These are phyloP conservation scores for Globodera rostochiensis DNA, from an alignment of 1,140 invertebrate genomes.

Conservation along the genomic window DNA sequence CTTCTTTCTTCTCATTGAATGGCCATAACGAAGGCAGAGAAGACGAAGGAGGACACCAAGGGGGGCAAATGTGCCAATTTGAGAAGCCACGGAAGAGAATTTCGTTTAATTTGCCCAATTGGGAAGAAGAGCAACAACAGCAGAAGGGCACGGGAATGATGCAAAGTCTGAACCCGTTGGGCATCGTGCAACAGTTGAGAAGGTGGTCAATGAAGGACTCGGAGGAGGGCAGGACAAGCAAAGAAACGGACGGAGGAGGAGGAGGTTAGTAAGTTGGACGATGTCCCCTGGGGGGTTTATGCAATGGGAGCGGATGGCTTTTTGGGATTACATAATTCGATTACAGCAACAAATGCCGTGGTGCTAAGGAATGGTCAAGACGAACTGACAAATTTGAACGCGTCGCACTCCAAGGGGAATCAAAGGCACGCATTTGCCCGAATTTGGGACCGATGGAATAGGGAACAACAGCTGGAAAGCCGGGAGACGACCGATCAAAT, in stretches of 20 bases:
- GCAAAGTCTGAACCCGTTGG: not conserved
- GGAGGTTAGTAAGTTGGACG: not conserved
- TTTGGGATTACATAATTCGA: not conserved
- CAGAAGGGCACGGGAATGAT: not conserved
- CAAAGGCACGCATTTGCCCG: not conserved
- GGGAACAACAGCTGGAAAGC: not conserved
- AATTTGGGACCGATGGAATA: not conserved
- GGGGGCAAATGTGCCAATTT: not conserved
- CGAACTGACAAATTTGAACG: not conserved
- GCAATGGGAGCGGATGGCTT: not conserved
- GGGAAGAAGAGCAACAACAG: conserved; percentile 7
- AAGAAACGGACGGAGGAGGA: not conserved
- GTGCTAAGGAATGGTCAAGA: not conserved
- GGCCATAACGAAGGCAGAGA: not conserved
- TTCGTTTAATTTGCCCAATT: conserved; percentile 26
- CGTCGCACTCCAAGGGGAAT: not conserved
- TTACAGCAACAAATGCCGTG: not conserved
- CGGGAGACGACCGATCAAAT: not conserved
- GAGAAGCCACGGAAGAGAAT: conserved; percentile 10
- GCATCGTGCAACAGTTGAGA: conserved; percentile 9
- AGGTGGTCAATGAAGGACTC: not conserved
- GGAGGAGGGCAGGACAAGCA: not conserved
- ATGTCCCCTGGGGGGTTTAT: not conserved
- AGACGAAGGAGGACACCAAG: not conserved
- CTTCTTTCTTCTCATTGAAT: conserved; percentile 15